Base-by-base conservation (phyloP, 2,797 vertebrate genomes). In the Selene dorsalis region DNA sequence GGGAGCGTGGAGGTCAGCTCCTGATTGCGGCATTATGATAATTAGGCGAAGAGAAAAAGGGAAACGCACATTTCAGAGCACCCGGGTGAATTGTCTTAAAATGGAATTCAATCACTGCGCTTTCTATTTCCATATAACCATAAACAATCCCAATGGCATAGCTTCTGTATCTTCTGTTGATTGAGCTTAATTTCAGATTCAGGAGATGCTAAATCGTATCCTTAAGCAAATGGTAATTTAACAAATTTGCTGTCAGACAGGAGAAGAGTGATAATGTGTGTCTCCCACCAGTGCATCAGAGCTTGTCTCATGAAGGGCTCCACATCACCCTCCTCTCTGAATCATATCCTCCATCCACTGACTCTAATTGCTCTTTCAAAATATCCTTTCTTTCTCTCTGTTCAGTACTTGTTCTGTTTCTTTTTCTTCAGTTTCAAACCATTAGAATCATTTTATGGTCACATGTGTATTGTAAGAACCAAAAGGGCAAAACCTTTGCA, bases 1-100 rank as follows among this genome's bases (percentile, higher is more conserved):
- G 59, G 74, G 80, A 84, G 45, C 0, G 0, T 28, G 12, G 55
- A 71, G 56, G 77, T 74, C 58, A 50, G 53, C 28, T 26, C 80
- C 52, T 84, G 83, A 88, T 86, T 86, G 69, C 71, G 75, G 26
- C 73, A 73, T 75, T 81, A 68, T 83, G 73, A n/a, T 80, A 77
- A 77, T 87, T 80, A 82, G 69, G 38, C 59, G 79, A 72, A 77
- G 39, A 22, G 41, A 22, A 65, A 74, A 75, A 60, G 3, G 24
- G 69, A 83, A 78, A 81, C 48, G 61, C 52, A 43, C 56, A 76
- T 77, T 62, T 69, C 45, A 70, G 38, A 80, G 57, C 32, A 58
- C 28, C 24, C 13, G 11, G 17, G 53, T 71, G n/a, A 84, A 76
- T 26, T 79, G 56, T 61, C 76, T 81, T 83, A 53, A 83, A 80